Percentiles rank a stretch among this genome's conserved stretches.
Evolutionary conservation across 2,113 vertebrate species (phyloP).

Genomic region (Pyrgilauda ruficollis): DNA sequence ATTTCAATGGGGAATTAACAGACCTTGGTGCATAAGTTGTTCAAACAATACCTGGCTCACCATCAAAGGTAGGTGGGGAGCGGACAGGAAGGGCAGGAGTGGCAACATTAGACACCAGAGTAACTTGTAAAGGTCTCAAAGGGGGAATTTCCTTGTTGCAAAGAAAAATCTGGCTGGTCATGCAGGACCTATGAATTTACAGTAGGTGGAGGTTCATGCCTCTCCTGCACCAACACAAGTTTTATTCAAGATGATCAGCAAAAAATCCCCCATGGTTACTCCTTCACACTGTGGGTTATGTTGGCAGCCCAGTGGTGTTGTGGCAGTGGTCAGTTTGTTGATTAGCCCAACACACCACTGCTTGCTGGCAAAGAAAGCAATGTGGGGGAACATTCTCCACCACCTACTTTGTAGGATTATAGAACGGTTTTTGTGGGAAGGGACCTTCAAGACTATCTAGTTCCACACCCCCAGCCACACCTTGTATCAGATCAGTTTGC

Average conservation of each 20-base stretch:
- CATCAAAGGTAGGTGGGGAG: neutral
- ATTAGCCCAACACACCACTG: neutral
- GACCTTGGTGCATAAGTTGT: neutral
- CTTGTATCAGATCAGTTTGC: neutral
- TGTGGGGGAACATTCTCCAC: neutral
- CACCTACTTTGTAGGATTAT: neutral
- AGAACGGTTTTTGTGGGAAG: neutral
- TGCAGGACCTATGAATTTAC: neutral
- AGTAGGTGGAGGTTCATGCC: neutral
- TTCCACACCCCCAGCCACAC: too few species aligned
- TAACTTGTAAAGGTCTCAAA: neutral
- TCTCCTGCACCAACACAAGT: neutral
- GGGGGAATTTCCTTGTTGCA: neutral
- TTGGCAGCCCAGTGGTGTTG: neutral
- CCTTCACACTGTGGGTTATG: neutral
- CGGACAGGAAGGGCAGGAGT: neutral
- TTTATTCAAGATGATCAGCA: neutral
- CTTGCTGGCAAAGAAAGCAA: neutral
- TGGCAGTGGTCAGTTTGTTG: neutral
- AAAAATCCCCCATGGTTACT: neutral
- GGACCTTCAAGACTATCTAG: neutral
- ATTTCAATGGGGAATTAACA: neutral
- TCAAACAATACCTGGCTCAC: conserved; percentile 3
- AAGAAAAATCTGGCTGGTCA: neutral
- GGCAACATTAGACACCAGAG: neutral